Evolutionary conservation across 2,797 vertebrate genomes (phyloP).

Genomic region (Chloroceryle inda): DNA sequence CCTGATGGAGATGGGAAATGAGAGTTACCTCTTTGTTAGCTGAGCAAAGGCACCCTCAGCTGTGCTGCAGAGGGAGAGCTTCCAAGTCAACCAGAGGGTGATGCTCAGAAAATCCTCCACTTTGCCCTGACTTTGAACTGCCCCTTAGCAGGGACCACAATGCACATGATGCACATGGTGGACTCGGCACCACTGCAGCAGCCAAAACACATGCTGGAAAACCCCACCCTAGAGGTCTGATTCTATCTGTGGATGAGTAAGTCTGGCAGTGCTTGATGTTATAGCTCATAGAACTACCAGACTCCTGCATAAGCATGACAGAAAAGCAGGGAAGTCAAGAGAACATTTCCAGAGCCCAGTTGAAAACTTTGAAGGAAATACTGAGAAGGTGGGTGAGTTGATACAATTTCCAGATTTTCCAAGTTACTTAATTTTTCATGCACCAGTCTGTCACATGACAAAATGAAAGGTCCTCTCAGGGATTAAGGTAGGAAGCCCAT

Average conservation of each 20-base stretch:
- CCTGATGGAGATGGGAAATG: accelerated
- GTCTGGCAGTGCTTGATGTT: neutral
- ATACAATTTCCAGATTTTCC: neutral
- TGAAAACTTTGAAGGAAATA: neutral
- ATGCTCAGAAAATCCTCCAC: neutral
- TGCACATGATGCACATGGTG: accelerated
- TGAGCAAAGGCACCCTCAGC: neutral
- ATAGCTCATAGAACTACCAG: neutral
- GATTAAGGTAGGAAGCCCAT: neutral
- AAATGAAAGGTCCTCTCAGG: neutral
- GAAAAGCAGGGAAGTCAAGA: neutral
- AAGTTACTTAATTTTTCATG: neutral
- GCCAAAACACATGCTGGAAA: neutral
- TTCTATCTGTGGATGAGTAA: neutral
- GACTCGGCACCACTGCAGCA: neutral
- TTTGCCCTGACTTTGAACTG: neutral
- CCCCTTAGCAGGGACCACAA: neutral
- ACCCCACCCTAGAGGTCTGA: neutral
- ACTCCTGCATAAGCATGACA: neutral
- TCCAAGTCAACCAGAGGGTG: neutral
- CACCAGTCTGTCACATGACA: neutral
- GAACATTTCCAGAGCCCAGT: accelerated
- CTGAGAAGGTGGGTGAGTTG: neutral
- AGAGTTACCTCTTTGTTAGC: neutral
- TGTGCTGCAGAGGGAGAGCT: neutral